phyloP scores from a whole-genome alignment of 2,113 vertebrate genomes.

The Epinephelus lanceolatus region DNA sequence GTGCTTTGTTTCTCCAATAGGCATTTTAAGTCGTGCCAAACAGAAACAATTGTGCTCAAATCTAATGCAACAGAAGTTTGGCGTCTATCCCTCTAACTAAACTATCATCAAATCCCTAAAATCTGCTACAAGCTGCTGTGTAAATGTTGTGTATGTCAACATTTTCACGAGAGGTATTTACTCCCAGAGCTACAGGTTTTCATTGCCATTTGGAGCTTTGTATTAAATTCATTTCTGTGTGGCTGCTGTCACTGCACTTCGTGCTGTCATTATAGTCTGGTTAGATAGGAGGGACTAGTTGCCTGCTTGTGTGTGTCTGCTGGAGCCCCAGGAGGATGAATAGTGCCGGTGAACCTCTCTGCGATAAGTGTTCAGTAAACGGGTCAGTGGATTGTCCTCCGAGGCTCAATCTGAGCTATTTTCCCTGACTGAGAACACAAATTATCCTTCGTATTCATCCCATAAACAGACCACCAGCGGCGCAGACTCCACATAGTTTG shows the following conservation, averaged over 20 bases:
- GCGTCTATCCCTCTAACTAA: neutral
- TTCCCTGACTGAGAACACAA: constrained; percentile 78
- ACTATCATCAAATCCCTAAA: constrained; percentile 36
- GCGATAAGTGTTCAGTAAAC: constrained; percentile 82
- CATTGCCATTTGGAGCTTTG: constrained; percentile 35
- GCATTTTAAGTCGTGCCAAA: constrained; percentile 19
- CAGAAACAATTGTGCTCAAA: constrained; percentile 15
- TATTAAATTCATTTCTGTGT: constrained; percentile 63
- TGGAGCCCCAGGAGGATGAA: constrained; percentile 67
- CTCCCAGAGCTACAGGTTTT: constrained; percentile 45
- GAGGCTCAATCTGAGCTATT: constrained; percentile 79
- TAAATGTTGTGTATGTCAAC: constrained; percentile 38
- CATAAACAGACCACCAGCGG: constrained; percentile 74
- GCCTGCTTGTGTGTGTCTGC: constrained; percentile 58
- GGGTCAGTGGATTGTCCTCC: constrained; percentile 79
- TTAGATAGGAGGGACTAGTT: constrained; percentile 62
- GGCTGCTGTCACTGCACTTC: constrained; percentile 58
- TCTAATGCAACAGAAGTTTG: constrained; percentile 38
- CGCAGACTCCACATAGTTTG: constrained; percentile 54
- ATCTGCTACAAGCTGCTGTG: constrained; percentile 29
- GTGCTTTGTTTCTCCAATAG: constrained; percentile 14
- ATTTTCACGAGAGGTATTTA: constrained; percentile 28
- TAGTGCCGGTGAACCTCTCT: constrained; percentile 76
- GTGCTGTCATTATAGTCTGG: constrained; percentile 69
- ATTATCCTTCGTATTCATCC: constrained; percentile 77